These are phyloP conservation scores for Euproctis similis DNA, from an alignment of 2,888 invertebrate genomes.

Conservation along the genomic window DNA sequence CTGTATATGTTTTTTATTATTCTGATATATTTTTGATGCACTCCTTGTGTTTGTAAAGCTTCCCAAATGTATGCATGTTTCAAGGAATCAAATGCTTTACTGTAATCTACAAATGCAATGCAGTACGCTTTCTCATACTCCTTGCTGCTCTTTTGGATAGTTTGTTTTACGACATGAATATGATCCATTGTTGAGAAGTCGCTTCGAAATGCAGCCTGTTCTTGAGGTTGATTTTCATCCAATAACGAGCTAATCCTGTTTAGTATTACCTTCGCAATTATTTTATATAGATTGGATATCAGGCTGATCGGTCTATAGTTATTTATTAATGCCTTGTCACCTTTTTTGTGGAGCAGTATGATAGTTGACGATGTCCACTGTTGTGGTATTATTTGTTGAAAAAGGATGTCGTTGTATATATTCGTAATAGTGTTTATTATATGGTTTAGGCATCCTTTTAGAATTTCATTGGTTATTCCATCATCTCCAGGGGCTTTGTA, in stretches of 20 bases:
- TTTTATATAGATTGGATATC: not conserved
- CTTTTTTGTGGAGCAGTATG: not conserved
- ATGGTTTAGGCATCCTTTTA: too few relatives aligned
- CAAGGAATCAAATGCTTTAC: not conserved
- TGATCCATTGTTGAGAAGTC: slow-evolving; percentile 3
- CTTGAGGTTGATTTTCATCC: not conserved
- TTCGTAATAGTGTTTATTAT: not conserved
- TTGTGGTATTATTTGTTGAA: slow-evolving; percentile 1
- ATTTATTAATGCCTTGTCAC: not conserved
- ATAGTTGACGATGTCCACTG: slow-evolving; percentile 1
- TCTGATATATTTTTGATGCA: not conserved
- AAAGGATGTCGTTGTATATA: not conserved
- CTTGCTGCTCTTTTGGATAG: not conserved
- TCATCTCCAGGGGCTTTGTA: not conserved
- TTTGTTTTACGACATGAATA: slow-evolving; percentile 2
- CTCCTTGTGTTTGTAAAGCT: not conserved
- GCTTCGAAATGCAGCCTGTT: slow-evolving; percentile 1
- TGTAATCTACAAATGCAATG: not conserved
- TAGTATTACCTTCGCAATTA: not conserved
- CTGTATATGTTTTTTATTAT: too few relatives aligned
- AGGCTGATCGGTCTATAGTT: slow-evolving; percentile 1
- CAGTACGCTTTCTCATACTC: not conserved
- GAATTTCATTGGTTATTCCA: too few relatives aligned
- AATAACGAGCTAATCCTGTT: too few relatives aligned
- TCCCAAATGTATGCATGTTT: not conserved